Evolutionary conservation across 2,888 invertebrate species (phyloP), one percentile per base, ranked within the genome.

Genomic region (Thera britannica): DNA sequence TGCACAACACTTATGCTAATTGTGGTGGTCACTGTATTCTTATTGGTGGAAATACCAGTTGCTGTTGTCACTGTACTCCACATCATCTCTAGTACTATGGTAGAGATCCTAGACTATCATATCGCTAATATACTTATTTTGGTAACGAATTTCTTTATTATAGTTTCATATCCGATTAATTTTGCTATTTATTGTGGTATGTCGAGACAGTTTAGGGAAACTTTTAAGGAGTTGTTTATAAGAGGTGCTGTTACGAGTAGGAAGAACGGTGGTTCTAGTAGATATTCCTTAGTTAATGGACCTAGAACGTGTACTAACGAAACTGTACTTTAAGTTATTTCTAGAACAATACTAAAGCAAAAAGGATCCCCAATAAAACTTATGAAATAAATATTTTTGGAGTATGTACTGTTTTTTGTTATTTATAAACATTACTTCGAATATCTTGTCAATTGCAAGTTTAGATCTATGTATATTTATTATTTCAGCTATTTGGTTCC

Each of bases 161-260:
- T 98, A 68, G 95, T 98, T 51, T 97, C 97, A 58, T 98, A 98
- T 89, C 98, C 98, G 9, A 96, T 98, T 67, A 98, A 98, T 87
- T 98, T 99, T 82, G 98, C 98, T 70, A 98, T 98, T 75, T 99
- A 99, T 83, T 98, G 98, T 86, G 98, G 98, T 35, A 99, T 99
- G 99, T 98, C 98, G 46, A 94, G 98, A 46, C 98, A 98, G 86
- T 99, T 99, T 88, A 94, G 99, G 61, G 98, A 98, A 86, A 98
- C 98, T 0, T 99, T 99, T 87, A 97, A 97, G 81, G 97, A 97
- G 80, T 85, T 96, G 6, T 98, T 98, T 83, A 95, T 97, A 55
- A 88, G 95, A 57, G 95, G 95, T 0, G 94, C 95, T 1, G 94
- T 94, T 0, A 95, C 95, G 3, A 95, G 95, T 76, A 94, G 95